Evolutionary conservation across 2,113 vertebrate genomes (phyloP).

Genomic region (Tachycineta bicolor): DNA sequence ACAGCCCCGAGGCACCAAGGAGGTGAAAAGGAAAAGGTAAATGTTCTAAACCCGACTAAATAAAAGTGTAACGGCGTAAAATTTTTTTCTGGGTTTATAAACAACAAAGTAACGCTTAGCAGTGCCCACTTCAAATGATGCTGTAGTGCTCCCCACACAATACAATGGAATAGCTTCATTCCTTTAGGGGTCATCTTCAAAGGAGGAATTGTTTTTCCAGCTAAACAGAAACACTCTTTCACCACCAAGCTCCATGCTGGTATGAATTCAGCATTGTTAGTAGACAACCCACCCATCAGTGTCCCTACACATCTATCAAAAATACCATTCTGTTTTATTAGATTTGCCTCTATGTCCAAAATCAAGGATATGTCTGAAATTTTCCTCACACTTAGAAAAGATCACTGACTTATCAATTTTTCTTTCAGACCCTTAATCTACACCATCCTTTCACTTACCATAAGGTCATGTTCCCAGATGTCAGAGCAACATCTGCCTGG

Average conservation of each 20-base stretch:
- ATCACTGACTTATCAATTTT: background rate
- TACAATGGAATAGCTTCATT: background rate
- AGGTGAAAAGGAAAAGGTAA: background rate
- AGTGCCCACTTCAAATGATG: constrained; percentile 23
- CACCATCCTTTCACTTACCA: background rate
- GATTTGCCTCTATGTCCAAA: background rate
- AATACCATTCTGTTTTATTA: background rate
- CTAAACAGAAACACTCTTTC: background rate
- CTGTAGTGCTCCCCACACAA: background rate
- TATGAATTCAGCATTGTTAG: background rate
- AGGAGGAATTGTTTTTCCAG: constrained; percentile 8
- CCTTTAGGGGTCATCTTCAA: background rate
- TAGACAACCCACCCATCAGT: background rate
- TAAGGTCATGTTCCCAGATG: background rate
- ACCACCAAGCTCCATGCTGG: background rate
- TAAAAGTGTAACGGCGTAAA: background rate
- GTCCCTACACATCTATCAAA: background rate
- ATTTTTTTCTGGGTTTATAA: background rate
- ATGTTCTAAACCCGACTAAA: background rate
- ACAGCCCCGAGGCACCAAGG: background rate
- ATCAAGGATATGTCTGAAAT: background rate
- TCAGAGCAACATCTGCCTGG: background rate
- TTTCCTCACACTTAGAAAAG: background rate
- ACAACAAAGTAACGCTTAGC: background rate
- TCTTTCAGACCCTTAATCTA: background rate